Base-by-base conservation (phyloP, 1,140 invertebrate species). In the Platyscapa corneri region DNA sequence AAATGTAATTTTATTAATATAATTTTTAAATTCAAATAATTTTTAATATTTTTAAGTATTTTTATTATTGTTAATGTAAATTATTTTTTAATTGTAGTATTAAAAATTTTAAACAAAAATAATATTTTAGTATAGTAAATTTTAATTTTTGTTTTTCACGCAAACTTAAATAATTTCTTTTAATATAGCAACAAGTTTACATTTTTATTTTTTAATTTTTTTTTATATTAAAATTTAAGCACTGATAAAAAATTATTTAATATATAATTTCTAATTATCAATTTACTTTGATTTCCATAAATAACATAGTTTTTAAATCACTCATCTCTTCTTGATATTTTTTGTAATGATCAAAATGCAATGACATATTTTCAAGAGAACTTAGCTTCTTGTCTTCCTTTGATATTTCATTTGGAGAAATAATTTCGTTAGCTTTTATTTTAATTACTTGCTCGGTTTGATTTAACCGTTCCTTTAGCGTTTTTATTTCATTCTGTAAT, bases 401-500 rank as follows among this genome's bases (percentile, higher is more conserved):
- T 89, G 92, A 89, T 89, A 91, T 89, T 89, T 93, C 87, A 91
- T 89, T 91, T 27, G 67, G 56, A 2, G 34, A 32, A n/a, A 49
- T 70, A n/a, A 72, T 46, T 92, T 93, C 90, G 90, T 87, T 94
- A 75, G 90, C 91, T 89, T 90, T 89, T 56, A 88, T 93, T 60
- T 87, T 86, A 90, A 93, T 94, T 88, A 94, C 85, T 89, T 93
- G 93, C 89, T 95, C 93, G 89, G 94, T 94, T 86, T 91, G 91
- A 89, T 95, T 95, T 0, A 95, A 82, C 86, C 94, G 92, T 86
- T 95, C 94, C 87, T 95, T 95, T 16, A 95, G 87, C 70, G 93
- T 93, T 89, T 95, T 95, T 81, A 95, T 95, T 88, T 95, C 95
- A 53, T 92, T 91, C 30, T 95, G 92, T 10, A 95, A 87, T 90